Percentiles rank a stretch among this genome's conserved stretches.
Evolutionary conservation across 2,113 vertebrate genomes (phyloP).

Genomic region (Brienomyrus brachyistius): DNA sequence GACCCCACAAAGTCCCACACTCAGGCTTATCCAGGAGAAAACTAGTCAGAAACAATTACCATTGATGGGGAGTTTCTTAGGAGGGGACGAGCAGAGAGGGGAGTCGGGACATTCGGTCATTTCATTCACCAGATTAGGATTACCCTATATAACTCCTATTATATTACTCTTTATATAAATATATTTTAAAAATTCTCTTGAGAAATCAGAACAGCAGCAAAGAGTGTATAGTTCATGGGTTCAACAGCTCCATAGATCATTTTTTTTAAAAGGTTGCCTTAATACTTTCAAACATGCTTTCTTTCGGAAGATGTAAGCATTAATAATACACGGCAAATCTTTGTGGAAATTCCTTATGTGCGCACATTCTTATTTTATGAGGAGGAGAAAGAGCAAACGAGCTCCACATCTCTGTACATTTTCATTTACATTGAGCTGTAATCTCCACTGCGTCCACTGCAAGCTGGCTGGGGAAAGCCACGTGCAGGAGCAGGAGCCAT

Average conservation of each 20-base stretch:
- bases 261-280: background rate
- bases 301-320: background rate
- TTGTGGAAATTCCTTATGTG: background rate
- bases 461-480: background rate
- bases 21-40: conserved; percentile 47
- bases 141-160: conserved; percentile 18
- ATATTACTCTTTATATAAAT: background rate
- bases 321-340: background rate
- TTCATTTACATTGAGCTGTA: background rate
- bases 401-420: background rate
- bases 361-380: background rate
- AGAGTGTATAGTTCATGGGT: background rate
- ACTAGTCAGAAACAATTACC: conserved; percentile 62
- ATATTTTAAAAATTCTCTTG: background rate
- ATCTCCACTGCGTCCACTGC: background rate
- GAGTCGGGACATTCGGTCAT: conserved; percentile 46
- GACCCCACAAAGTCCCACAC: conserved; percentile 38
- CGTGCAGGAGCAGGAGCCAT: background rate
- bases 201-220: background rate
- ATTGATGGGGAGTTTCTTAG: conserved; percentile 48
- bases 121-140: conserved; percentile 8
- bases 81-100: conserved; percentile 41
- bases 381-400: background rate
- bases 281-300: background rate
- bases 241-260: background rate